phyloP scores from a whole-genome alignment of 1,140 invertebrate species.

The Lucilia sericata region DNA sequence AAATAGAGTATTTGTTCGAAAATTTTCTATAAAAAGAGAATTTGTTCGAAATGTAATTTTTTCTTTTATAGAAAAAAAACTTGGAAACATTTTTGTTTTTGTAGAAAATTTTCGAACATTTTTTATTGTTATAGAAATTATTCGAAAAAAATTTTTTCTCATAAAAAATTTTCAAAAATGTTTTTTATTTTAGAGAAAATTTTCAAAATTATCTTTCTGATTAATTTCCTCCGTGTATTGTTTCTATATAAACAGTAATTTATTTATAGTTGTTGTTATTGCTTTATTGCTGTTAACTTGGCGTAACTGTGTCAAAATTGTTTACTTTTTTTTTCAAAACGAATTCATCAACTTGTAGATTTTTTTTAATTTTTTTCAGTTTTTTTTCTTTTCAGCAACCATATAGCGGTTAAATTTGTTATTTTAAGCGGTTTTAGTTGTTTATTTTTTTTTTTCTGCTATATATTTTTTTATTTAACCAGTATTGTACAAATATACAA shows the following conservation, averaged over 20 bases:
- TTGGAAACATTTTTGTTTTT: no score
- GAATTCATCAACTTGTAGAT: not conserved
- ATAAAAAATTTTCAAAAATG: no score
- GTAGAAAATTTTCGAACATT: no score
- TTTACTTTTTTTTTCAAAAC: not conserved
- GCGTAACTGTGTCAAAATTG: constrained; percentile 44
- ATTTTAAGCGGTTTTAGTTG: constrained; percentile 24
- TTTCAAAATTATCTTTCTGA: not conserved
- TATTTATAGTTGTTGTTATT: constrained; percentile 26
- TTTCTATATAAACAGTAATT: not conserved
- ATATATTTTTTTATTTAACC: not conserved
- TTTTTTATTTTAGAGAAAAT: no score
- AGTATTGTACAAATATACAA: not conserved
- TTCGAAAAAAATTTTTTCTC: no score
- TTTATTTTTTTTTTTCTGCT: not conserved
- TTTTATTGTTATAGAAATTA: no score
- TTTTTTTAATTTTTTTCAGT: not conserved
- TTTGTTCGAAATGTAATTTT: no score
- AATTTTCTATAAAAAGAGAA: no score
- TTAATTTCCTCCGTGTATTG: not conserved
- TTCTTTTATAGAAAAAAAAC: no score
- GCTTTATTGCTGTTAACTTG: constrained; percentile 34
- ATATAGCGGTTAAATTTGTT: constrained; percentile 21
- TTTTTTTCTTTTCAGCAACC: not conserved
- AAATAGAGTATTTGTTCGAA: no score